Evolutionary conservation across 1,140 invertebrate species (phyloP), one percentile per base, ranked within the genome.

Genomic region (Brachionus calyciflorus): DNA sequence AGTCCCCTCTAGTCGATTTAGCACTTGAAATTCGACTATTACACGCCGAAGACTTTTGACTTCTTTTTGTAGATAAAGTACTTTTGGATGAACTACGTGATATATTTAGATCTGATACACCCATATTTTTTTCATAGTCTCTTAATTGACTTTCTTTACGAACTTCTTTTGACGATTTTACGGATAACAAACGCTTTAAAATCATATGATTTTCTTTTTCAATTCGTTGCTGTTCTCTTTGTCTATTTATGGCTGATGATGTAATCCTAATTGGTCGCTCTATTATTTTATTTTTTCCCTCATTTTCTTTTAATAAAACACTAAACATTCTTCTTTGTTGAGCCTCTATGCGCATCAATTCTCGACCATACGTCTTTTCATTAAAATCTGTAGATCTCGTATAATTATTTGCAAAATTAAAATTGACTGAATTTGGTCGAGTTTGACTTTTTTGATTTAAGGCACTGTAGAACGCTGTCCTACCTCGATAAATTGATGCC

Each of bases 51-150:
- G 69, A 73, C 17, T 73, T 73, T 37, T 21, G 19, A 40, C 69
- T 73, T 73, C 46, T 30, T 41, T 73, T 73, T 24, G 44, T 73
- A 7, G 69, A 73, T 26, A 73, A 24, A 55, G 2, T 21, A 40
- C 69, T 73, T 48, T 51, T 70, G 6, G 46, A n/a, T 21, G 69
- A 51, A 19, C 6, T 51, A 19, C 46, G 49, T 41, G 46, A 53
- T 30, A 51, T 26, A 41, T 73, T 73, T 24, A 73, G 30, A 55
- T 41, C 37, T 0, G 30, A 21, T 21, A 51, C 3, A 21, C 69
- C 69, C 28, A 73, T 40, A 7, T 33, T 73, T 73, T 24, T 73
- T 33, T 73, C 69, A 55, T 73, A 73, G 26, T 73, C 69, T 73
- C 51, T 73, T 49, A 73, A 37, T 14, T 73, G 69, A 49, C 51